Evolutionary conservation across 2,888 invertebrate genomes (phyloP), one percentile per base, ranked within the genome.

Genomic region (Sepiola atlantica): DNA sequence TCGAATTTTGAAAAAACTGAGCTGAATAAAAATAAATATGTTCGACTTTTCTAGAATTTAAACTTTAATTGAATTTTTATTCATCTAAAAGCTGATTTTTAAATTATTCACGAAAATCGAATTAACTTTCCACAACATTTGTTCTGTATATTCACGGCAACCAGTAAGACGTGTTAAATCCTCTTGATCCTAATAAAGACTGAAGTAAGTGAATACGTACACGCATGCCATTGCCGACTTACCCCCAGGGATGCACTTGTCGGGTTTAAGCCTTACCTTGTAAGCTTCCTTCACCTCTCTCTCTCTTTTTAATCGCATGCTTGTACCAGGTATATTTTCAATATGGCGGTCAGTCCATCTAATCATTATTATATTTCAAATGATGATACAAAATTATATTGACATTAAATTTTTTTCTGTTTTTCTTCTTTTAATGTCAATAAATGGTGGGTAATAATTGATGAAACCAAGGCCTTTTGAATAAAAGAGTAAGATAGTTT

Each of bases 231-330:
- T 28, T n/a, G n/a, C 12, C 55, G n/a, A n/a, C n/a, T 45, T 45
- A 45, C 77, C 77, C 77, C n/a, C 77, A 77, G 77, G 32, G 77
- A 77, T 77, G n/a, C 77, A 77, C 77, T 77, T 77, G 77, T 77
- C 77, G n/a, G 77, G 32, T n/a, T 77, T 77, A 77, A n/a, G 32
- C n/a, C 77, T 77, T 77, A 77, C 77, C 77, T 77, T 77, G 77
- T 77, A 77, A 77, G 77, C 77, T 77, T 77, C 77, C 77, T 77
- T 77, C 77, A 77, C 77, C 77, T n/a, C 77, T 18, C 77, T 18
- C 28, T 28, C 21, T 77, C 18, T n/a, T 57, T 16, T 57, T 18
- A n/a, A 77, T 32, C 16, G 12, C 77, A 77, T 77, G 77, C 77
- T 77, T 77, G 77, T 77, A 77, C n/a, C 16, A 77, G 77, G 77